Base-by-base conservation (phyloP, 1,140 invertebrate genomes). In the Drosophila yakuba region DNA sequence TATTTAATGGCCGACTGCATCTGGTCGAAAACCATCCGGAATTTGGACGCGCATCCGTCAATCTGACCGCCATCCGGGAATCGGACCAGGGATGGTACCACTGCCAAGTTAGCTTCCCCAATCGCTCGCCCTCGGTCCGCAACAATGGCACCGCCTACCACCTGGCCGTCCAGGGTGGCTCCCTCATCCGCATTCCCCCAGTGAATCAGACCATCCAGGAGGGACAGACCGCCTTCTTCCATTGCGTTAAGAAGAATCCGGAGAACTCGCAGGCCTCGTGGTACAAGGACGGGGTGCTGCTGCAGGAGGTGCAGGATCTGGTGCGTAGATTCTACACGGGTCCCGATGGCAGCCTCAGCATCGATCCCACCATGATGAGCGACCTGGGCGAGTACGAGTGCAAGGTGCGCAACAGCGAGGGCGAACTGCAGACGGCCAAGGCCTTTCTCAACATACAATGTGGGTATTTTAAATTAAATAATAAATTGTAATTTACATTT, bases 391-490 rank as follows among this genome's bases (percentile, higher is more conserved):
- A 96, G 92, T 99, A 98, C 93, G 96, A 95, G 58, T 99, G 98
- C 92, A 95, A 96, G 80, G 97, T 98, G 58, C 95, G 94, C 47
- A 97, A 97, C 81, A 94, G 94, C 10, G 95, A 96, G 44, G 97
- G 96, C 11, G 95, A 96, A 77, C 94, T 95, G 62, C 97, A 98
- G 92, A 95, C 95, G 78, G 97, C 97, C 35, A 95, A 95, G 57
- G 98, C 98, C 50, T 98, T 96, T 93, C 95, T 99, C 51, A 97
- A 98, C 93, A 97, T 99, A 73, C 97, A 98, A 94, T 99, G 98
- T 99, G 93, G 12, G 38, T 12, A 3, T 23, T 17, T 17, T 0
- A 17, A 17, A 17, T 17, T 17, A n/a, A n/a, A n/a, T n/a, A n/a
- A n/a, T n/a, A n/a, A n/a, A 43, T 25, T 20, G 20, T 2, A 20